Evolutionary conservation across 2,797 vertebrate genomes (phyloP).

Genomic region (Sylvia borin): DNA sequence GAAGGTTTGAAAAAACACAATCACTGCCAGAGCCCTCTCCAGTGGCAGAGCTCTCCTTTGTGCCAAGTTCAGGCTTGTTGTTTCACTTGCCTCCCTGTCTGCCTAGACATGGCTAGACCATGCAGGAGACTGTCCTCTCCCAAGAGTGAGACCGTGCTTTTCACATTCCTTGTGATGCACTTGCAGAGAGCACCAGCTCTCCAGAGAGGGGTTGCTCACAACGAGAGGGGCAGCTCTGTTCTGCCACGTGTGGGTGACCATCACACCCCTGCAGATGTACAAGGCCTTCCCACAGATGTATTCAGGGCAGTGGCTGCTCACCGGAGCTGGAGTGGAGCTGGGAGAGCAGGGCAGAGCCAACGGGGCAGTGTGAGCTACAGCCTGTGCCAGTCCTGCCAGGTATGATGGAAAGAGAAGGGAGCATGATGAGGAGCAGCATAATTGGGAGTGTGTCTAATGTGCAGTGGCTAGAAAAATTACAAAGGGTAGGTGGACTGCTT

Average conservation of each 20-base stretch:
- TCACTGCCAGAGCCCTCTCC: neutral
- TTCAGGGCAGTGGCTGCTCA: neutral
- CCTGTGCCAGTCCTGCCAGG: accelerated
- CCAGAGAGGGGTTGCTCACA: neutral
- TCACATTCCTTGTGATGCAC: neutral
- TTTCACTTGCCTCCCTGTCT: neutral
- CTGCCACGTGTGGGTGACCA: accelerated
- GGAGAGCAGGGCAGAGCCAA: neutral
- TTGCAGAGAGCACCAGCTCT: neutral
- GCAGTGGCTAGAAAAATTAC: neutral
- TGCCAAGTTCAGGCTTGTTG: neutral
- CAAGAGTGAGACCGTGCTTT: neutral
- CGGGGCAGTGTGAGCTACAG: accelerated
- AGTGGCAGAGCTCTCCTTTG: neutral
- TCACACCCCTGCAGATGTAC: neutral
- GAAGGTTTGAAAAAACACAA: conserved; percentile 2
- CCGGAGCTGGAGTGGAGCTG: accelerated
- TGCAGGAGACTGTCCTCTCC: neutral
- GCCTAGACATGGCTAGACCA: neutral
- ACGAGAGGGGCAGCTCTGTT: neutral
- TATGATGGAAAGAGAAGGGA: neutral
- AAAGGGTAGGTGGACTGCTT: neutral
- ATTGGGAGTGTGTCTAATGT: neutral
- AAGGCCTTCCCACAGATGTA: neutral
- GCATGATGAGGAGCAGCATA: neutral